Evolutionary conservation across 1,140 invertebrate genomes (phyloP), one percentile per base, ranked within the genome.

Genomic region (Pogonomyrmex californicus): DNA sequence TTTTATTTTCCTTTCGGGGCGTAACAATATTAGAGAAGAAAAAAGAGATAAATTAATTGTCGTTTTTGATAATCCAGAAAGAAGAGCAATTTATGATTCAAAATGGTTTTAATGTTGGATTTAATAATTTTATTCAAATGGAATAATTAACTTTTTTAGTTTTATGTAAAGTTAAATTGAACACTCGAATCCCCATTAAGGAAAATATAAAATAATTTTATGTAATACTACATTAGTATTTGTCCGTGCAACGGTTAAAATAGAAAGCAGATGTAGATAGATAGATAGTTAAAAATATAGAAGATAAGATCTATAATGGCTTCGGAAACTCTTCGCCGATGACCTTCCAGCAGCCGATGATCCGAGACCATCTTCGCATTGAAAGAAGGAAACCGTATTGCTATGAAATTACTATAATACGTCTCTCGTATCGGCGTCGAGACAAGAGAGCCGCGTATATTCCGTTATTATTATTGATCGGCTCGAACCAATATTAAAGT

Each of bases 331-430:
- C 44, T 76, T 58, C 30, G 4, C 7, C 70, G 81, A 70, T 58
- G 79, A 83, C 54, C 66, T 83, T 73, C 70, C 56, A 83, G 56
- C 83, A 76, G 9, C 51, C 23, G 23, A 23, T 23, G 73, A 65
- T 38, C 79, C 58, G 79, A 87, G 58, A 70, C 9, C 85, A 76
- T 54, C 47, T 41, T 47, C 14, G 65, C 17, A 9, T 41, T 71
- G 66, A 36, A 41, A 60, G 51, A 81, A 65, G 62, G 85, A 91
- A 81, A 68, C 62, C 71, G 65, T 49, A 68, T 47, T 77, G 81
- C 54, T 38, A 66, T 79, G 76, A 95, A 95, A 95, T 95, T 95
- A 95, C 94, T 95, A 94, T 95, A 95, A 95, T 95, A 95, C 91
- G 65, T 76, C 63, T 87, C 86, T 88, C 91, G 86, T 93, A 91